Evolutionary conservation across 2,888 invertebrate species (phyloP), one percentile per base, ranked within the genome.

Genomic region (Spisula solida): DNA sequence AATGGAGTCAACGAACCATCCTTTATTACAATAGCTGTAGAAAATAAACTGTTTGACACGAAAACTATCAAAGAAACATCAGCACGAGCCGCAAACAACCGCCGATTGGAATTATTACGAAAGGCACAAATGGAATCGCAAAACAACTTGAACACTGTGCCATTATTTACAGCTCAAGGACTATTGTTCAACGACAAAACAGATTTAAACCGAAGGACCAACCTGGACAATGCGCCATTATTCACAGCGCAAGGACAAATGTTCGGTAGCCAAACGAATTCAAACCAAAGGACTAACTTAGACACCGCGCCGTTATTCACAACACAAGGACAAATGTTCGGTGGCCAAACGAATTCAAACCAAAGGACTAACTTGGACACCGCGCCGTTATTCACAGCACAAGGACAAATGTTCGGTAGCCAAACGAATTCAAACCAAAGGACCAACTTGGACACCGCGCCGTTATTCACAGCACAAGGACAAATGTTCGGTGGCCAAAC

Each of bases 21-120:
- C 31, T 82, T 91, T 8, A 87, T 51, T 79, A 92, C 92, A 12
- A 82, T 90, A 29, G 92, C 92, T 1, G 75, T 92, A n/a, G 92
- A 92, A 88, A 92, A 92, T 51, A 92, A 92, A 88, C 78, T 92
- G 4, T 92, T 92, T 78, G 92, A 92, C 79, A 85, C 88, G 4
- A 90, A 87, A 31, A 90, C 87, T 82, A 83, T 91, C 5, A 89
- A 89, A 82, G 78, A 55, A 82, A 81, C 31, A 12, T 88, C 85
- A 20, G 86, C 86, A 20, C 70, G 66, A 75, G 48, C 82, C n/a
- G 86, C 86, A 20, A 47, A 70, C 18, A 34, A 34, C 1, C 51
- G 31, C 6, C 1, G 82, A 18, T n/a, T 55, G 51, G 47, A 47
- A 12, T 48, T 51, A 20, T n/a, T 51, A n/a, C 48, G 20, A 48